Conservation (phyloP, 2,797 vertebrate genomes). For the Calcarius lapponicus region DNA sequence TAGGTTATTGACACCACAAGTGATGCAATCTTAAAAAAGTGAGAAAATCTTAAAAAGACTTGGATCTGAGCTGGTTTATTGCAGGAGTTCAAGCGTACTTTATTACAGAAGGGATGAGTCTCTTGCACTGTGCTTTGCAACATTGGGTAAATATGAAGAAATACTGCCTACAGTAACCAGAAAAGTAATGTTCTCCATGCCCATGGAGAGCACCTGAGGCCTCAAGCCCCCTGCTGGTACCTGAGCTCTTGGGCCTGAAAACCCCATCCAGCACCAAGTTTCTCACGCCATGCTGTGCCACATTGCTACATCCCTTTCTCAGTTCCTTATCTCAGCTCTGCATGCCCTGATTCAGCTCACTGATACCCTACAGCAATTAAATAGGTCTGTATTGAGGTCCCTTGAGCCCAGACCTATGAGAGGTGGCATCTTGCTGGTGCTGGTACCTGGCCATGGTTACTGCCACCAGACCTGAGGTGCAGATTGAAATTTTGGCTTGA, state of each 20-base stretch:
- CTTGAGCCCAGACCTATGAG: neutral
- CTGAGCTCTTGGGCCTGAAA: neutral
- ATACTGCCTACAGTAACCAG: neutral
- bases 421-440: neutral
- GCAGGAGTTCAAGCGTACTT: neutral
- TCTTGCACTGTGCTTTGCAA: neutral
- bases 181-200: neutral
- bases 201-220: rapidly evolving
- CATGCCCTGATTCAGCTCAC: neutral
- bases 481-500: neutral
- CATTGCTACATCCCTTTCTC: neutral
- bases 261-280: neutral
- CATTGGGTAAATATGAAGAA: neutral
- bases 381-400: neutral
- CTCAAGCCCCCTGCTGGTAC: neutral
- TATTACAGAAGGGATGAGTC: neutral
- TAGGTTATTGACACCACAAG: neutral
- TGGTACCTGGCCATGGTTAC: neutral
- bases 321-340: rapidly evolving
- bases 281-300: neutral
- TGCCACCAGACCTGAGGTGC: neutral
- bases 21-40: too few relatives aligned
- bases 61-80: neutral
- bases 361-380: neutral
- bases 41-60: neutral